phyloP scores from a whole-genome alignment of 2,888 invertebrate species.

The Rambutsinella grinnellia region DNA sequence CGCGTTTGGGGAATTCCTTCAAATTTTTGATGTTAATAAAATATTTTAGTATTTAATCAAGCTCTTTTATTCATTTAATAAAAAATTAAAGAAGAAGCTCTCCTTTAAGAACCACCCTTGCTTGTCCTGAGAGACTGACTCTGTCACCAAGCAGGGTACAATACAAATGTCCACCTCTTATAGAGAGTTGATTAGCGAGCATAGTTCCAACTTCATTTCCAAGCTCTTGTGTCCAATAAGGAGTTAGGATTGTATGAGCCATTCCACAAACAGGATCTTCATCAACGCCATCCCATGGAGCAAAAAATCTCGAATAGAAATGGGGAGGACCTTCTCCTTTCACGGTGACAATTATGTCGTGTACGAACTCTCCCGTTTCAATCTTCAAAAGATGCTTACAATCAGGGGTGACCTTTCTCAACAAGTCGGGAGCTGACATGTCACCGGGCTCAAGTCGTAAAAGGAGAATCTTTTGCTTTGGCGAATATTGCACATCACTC shows the following conservation, averaged over 20 bases:
- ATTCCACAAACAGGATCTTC: conserved; percentile 69
- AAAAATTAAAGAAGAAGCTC: conserved; percentile 38
- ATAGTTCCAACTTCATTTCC: conserved; percentile 60
- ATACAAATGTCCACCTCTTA: conserved; percentile 67
- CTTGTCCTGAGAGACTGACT: conserved; percentile 67
- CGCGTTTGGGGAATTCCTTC: conserved; percentile 70
- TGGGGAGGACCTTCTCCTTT: conserved; percentile 68
- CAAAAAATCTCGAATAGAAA: conserved; percentile 71
- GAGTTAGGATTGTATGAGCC: conserved; percentile 71
- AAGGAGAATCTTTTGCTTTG: conserved; percentile 66
- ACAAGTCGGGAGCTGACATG: conserved; percentile 35
- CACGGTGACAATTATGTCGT: conserved; percentile 67
- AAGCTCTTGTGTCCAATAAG: conserved; percentile 70
- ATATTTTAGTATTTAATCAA: too few species aligned
- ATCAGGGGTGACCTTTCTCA: conserved; percentile 63
- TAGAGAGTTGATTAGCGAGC: conserved; percentile 67
- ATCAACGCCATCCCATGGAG: conserved; percentile 71
- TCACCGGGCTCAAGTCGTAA: conserved; percentile 66
- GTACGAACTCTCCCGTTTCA: conserved; percentile 62
- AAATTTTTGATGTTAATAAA: too few species aligned
- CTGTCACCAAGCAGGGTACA: conserved; percentile 65
- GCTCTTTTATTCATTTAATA: neutral
- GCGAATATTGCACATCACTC: conserved; percentile 64
- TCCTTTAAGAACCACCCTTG: conserved; percentile 68
- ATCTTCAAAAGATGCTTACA: conserved; percentile 39